phyloP scores from a whole-genome alignment of 1,140 invertebrate genomes.

The Lordiphosa clarofinis region DNA sequence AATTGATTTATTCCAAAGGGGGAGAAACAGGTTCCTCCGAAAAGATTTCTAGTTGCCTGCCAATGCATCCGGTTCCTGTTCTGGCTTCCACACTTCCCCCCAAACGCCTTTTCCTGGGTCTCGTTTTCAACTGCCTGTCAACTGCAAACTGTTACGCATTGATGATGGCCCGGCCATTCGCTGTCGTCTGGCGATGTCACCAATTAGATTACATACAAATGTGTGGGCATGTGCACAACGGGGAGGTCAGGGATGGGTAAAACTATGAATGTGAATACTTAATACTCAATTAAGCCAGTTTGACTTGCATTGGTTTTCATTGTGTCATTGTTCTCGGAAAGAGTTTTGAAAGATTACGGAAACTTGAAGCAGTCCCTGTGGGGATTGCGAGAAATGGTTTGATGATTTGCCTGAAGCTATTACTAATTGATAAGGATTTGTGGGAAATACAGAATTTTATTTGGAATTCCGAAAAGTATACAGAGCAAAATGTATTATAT shows the following conservation, averaged over 20 bases:
- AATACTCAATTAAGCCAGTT: too few species aligned
- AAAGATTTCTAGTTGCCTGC: conserved; percentile 5
- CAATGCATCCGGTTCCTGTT: not conserved
- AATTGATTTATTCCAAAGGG: conserved; percentile 21
- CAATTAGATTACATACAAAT: conserved; percentile 52
- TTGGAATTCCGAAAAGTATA: too few species aligned
- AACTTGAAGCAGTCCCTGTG: too few species aligned
- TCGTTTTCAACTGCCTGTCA: conserved; percentile 13
- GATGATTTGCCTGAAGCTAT: too few species aligned
- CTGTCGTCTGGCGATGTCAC: conserved; percentile 39
- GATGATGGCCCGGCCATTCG: conserved; percentile 17
- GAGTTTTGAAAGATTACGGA: too few species aligned
- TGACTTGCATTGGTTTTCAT: too few species aligned
- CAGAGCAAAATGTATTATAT: too few species aligned
- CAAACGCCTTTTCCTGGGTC: not conserved
- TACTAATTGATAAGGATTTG: too few species aligned
- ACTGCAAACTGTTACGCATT: conserved; percentile 20
- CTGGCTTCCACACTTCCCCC: not conserved
- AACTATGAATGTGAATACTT: too few species aligned
- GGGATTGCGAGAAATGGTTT: too few species aligned
- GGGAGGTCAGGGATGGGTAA: conserved; percentile 16
- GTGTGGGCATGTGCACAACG: not conserved
- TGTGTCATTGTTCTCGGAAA: too few species aligned
- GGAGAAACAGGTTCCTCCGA: not conserved
- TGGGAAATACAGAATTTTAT: too few species aligned